Conservation (phyloP, 2,797 vertebrate genomes). For the Coregonus sp. region DNA sequence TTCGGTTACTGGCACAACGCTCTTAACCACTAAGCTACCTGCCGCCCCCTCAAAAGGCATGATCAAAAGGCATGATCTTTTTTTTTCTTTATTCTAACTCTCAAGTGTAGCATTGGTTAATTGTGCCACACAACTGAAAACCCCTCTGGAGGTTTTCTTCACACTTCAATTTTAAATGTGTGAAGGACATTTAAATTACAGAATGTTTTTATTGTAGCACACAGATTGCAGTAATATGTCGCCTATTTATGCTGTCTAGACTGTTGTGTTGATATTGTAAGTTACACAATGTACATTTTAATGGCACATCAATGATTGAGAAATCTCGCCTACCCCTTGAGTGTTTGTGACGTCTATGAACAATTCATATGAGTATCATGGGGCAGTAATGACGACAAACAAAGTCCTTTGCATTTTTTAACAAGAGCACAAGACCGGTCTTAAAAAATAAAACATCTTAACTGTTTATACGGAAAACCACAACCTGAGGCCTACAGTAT, state of each 20-base stretch:
- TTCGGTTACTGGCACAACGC: too few species aligned
- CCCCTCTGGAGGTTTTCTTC: not conserved
- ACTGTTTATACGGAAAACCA: slow-evolving; percentile 50
- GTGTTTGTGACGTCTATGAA: not conserved
- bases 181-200: not conserved
- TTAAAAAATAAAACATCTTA: too few species aligned
- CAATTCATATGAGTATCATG: not conserved
- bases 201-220: not conserved
- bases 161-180: not conserved
- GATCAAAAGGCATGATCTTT: not conserved
- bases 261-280: not conserved
- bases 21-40: too few species aligned
- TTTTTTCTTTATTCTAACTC: not conserved
- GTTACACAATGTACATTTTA: not conserved
- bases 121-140: not conserved
- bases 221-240: not conserved
- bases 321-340: not conserved
- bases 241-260: not conserved
- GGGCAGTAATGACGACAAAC: not conserved
- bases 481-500: slow-evolving; percentile 38
- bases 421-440: not conserved
- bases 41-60: too few species aligned
- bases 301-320: not conserved
- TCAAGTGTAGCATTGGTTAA: not conserved
- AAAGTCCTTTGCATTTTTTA: not conserved